Base-by-base conservation (phyloP, 2,797 vertebrate species). In the Urophycis tenuis region DNA sequence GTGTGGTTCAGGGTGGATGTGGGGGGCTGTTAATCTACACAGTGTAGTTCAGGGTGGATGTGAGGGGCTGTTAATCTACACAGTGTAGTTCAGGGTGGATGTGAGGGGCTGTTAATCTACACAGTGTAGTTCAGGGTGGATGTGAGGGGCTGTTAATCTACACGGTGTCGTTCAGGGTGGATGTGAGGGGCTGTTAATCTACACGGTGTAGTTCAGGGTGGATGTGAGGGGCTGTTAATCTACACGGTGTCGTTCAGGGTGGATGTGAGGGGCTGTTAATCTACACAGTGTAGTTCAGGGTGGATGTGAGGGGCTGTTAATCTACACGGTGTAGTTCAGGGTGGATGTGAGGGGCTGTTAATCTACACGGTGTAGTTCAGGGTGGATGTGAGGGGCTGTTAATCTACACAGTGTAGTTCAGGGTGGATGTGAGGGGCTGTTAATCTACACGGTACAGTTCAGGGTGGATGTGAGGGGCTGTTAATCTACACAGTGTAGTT, bases 81-180 rank as follows among this genome's bases (percentile, higher is more conserved):
- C 14, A 15, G 39, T 41, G 17, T 41, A 14, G 32, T 79, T 5
- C 72, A 79, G 1, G 10, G 73, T 78, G n/a, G 76, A 92, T 92
- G 30, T 78, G 93, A 75, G 90, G 87, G 67, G 84, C 93, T 78
- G 85, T 86, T 10, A 92, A 90, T 82, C 80, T 91, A 32, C 91
- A 94, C 93, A 95, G 95, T 96, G 85, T 86, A 77, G 39, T 8
- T n/a, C n/a, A n/a, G n/a, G n/a, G n/a, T n/a, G n/a, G n/a, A n/a
- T n/a, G n/a, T n/a, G n/a, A n/a, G n/a, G n/a, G n/a, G n/a, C n/a
- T n/a, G n/a, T n/a, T n/a, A n/a, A n/a, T n/a, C n/a, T n/a, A 41
- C 39, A 41, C 14, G 39, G 39, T 41, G 17, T 41, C 4, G 32
- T 79, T 5, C 72, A 79, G 1, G 10, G 73, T 78, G n/a, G 76